A percentile compares a stretch with the other conserved stretches of the same genome.
Evolutionary conservation across 2,113 vertebrate genomes (phyloP).

Genomic region (Trichechus manatus): DNA sequence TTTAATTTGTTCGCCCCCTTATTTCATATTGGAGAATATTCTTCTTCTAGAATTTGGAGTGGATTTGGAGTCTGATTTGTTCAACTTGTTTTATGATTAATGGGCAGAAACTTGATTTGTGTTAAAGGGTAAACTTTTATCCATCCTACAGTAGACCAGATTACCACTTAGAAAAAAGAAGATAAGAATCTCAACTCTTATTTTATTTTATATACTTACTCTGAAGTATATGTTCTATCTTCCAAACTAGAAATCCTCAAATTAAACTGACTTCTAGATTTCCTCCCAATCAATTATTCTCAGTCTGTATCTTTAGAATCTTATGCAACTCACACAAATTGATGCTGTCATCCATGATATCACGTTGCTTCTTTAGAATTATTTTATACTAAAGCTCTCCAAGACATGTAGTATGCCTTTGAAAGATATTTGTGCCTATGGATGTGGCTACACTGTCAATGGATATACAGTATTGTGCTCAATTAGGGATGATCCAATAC

Average conservation of each 20-base stretch:
- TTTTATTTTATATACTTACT: background rate
- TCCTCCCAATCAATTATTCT: background rate
- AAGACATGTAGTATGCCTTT: background rate
- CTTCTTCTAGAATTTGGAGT: background rate
- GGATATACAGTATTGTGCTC: background rate
- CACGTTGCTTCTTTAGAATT: background rate
- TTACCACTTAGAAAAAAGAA: background rate
- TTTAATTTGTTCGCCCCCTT: background rate
- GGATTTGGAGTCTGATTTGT: background rate
- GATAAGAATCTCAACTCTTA: background rate
- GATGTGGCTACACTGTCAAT: background rate
- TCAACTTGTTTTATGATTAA: constrained; percentile 10
- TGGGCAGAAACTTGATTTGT: background rate
- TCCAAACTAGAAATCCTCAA: background rate
- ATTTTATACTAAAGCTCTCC: background rate
- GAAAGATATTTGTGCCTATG: background rate
- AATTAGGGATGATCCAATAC: background rate
- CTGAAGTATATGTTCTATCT: background rate
- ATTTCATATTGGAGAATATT: background rate
- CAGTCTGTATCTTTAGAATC: background rate
- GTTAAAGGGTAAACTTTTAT: background rate
- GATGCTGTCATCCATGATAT: background rate
- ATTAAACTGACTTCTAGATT: background rate
- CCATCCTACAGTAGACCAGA: background rate
- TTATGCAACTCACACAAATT: background rate